Base-by-base conservation (phyloP, 2,113 vertebrate genomes). In the Symphodus melops region DNA sequence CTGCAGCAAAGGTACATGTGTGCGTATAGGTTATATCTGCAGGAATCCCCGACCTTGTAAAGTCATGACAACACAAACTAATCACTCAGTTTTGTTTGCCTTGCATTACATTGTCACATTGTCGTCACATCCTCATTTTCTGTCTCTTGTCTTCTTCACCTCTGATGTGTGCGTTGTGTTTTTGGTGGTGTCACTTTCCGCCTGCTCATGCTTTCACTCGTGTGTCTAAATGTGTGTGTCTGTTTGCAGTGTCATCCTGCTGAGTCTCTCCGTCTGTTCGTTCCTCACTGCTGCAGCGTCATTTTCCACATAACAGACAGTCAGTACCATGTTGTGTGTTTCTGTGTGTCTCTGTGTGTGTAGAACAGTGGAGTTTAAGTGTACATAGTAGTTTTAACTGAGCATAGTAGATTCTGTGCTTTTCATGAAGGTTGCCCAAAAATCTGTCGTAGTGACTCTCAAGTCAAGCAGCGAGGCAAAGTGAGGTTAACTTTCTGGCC, bases 261-360 rank as follows among this genome's bases (percentile, higher is more conserved):
- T 75, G 96, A 98, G 76, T 96, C 97, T 79, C 91, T 99, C 89
- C 97, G 95, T 88, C 93, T 97, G 36, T 99, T 99, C 93, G 95
- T 99, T 71, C 97, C 97, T 20, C 97, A 97, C 78, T 99, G 98
- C 94, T 99, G 96, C 92, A 95, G 74, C 12, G 92, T 96, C 88
- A 96, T 99, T 91, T 93, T 94, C 84, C 95, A 97, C 79, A 96
- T 98, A 77, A 97, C 97, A 79, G 95, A 92, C 92, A 97, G 98
- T 99, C 95, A 98, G 98, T 97, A 86, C 33, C 25, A 72, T 42
- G 17, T 52, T 68, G 12, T 84, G 58, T 63, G n/a, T n/a, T n/a
- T n/a, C n/a, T n/a, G n/a, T n/a, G n/a, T n/a, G n/a, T n/a, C n/a
- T n/a, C n/a, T n/a, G 37, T 58, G 36, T 55, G 44, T 72, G 60